Conservation (phyloP, 1,140 invertebrate genomes). For the Drosophila littoralis region DNA sequence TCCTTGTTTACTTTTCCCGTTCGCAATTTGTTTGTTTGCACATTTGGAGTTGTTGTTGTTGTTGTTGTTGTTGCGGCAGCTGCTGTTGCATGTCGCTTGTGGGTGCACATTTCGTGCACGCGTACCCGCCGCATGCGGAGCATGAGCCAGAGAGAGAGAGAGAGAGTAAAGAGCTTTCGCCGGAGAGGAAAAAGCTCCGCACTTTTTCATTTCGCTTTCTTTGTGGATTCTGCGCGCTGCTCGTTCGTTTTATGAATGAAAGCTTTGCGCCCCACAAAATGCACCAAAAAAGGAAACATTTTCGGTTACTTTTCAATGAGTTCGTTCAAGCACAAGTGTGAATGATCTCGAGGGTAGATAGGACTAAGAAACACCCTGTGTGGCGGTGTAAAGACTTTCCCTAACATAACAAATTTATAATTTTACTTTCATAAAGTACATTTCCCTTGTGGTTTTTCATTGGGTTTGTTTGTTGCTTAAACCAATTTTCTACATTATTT, state of each 20-base stretch:
- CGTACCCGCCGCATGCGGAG: conserved; percentile 20
- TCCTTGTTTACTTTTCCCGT: conserved; percentile 30
- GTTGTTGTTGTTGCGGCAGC: conserved; percentile 35
- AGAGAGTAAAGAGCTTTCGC: conserved; percentile 40
- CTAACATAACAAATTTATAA: too few species aligned
- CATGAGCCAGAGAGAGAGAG: conserved; percentile 8
- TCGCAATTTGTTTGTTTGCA: conserved; percentile 27
- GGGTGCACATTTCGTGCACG: conserved; percentile 40
- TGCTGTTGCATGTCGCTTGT: conserved; percentile 53
- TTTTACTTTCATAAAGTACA: too few species aligned
- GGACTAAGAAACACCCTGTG: background rate
- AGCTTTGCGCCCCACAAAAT: conserved; percentile 37
- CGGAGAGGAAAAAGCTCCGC: conserved; percentile 17
- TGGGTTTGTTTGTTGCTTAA: background rate
- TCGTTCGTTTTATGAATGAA: conserved; percentile 70
- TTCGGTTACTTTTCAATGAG: conserved; percentile 16
- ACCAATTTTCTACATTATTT: background rate
- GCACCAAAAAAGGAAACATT: conserved; percentile 24
- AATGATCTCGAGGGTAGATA: background rate
- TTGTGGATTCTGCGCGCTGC: conserved; percentile 57
- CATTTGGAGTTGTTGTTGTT: conserved; percentile 10
- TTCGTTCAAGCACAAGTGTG: background rate
- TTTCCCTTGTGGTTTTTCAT: too few species aligned
- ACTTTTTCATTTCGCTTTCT: conserved; percentile 34
- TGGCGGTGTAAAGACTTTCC: too few species aligned